These are phyloP conservation scores for Campopleginae sp. DNA, from an alignment of 2,888 invertebrate genomes.

Conservation along the genomic window DNA sequence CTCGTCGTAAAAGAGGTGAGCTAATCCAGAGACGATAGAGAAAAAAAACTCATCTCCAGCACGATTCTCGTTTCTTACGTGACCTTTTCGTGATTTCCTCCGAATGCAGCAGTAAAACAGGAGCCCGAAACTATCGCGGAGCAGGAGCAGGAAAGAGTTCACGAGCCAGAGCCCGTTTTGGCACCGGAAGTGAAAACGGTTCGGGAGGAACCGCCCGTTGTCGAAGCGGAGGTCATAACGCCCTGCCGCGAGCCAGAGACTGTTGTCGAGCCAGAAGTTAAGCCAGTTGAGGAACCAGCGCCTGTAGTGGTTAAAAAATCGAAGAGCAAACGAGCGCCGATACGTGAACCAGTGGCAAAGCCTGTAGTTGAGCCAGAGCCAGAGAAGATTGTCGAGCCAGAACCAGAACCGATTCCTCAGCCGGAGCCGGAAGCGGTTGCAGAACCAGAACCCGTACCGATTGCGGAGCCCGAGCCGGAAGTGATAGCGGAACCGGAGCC, in stretches of 20 bases:
- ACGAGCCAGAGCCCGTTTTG: conserved; percentile 45
- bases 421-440: not conserved
- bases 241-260: conserved; percentile 8
- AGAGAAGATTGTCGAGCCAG: conserved; percentile 57
- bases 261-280: conserved; percentile 64
- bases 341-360: conserved; percentile 59
- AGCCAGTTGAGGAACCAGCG: conserved; percentile 22
- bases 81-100: not conserved
- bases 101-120: conserved; percentile 3
- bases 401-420: conserved; percentile 42
- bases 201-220: conserved; percentile 64
- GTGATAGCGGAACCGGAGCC: conserved; percentile 55
- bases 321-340: conserved; percentile 62
- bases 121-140: conserved; percentile 67
- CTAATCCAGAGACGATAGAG: not conserved
- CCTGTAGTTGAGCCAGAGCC: conserved; percentile 51
- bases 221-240: conserved; percentile 60
- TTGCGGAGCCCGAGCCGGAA: conserved; percentile 38
- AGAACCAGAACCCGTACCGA: conserved; percentile 55
- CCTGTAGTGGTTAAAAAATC: conserved; percentile 20
- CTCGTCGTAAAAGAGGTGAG: conserved; percentile 67
- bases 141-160: conserved; percentile 48
- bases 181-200: conserved; percentile 66
- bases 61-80: conserved; percentile 22
- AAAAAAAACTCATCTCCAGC: conserved; percentile 7